Evolutionary conservation across 2,113 vertebrate species (phyloP).

Genomic region (Chaenogobius annularis): DNA sequence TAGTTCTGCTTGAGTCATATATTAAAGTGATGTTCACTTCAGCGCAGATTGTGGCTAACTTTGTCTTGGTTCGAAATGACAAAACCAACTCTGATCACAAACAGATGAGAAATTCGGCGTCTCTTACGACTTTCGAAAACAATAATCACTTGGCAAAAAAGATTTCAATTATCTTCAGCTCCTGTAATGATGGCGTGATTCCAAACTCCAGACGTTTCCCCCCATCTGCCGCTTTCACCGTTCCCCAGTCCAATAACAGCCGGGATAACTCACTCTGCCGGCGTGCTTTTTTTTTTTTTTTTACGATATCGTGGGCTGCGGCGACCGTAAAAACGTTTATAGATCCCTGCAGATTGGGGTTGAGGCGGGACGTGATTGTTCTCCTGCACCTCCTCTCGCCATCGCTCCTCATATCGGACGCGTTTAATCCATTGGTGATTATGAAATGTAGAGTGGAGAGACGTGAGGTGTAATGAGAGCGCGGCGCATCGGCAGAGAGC

Average conservation of each 20-base stretch:
- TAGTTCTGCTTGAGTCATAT: no score
- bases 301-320: neutral
- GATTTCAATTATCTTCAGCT: neutral
- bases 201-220: neutral
- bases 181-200: neutral
- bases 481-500: constrained; percentile 28
- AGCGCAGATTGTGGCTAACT: no score
- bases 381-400: constrained; percentile 5
- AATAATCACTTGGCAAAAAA: neutral
- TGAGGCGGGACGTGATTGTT: neutral
- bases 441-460: constrained; percentile 43
- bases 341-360: neutral
- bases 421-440: constrained; percentile 38
- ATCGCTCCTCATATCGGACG: constrained; percentile 40
- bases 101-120: neutral
- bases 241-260: neutral
- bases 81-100: neutral
- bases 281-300: no score
- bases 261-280: neutral
- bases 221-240: no score
- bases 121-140: neutral
- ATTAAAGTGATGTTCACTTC: no score
- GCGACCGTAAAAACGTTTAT: neutral
- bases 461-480: constrained; percentile 27
- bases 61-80: no score